A percentile compares a stretch with the other conserved stretches of the same genome.
Evolutionary conservation across 2,113 vertebrate genomes (phyloP).

Genomic region (Neolamprologus brichardi): DNA sequence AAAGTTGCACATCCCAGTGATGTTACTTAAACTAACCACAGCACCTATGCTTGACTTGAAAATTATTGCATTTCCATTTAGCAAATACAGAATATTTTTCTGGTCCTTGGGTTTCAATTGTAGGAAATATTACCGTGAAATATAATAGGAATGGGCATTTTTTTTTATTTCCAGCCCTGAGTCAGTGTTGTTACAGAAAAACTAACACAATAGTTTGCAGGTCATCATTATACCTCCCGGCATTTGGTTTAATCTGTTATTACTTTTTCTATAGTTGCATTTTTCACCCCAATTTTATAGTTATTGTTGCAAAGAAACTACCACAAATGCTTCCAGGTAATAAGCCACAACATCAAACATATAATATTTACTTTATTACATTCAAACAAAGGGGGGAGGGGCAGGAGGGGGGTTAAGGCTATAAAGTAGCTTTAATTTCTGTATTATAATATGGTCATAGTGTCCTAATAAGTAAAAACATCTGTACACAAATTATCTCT

Average conservation of each 20-base stretch:
- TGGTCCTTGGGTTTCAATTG: background rate
- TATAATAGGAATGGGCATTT: background rate
- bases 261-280: background rate
- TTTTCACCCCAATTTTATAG: background rate
- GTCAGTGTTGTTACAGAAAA: background rate
- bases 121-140: background rate
- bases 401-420: background rate
- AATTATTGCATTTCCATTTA: background rate
- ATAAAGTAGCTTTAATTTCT: background rate
- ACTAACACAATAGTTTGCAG: background rate
- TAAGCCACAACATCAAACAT: background rate
- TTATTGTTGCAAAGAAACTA: background rate
- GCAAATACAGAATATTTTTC: background rate
- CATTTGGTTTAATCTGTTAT: background rate
- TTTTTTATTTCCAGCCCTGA: background rate
- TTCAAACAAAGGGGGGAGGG: background rate
- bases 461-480: background rate
- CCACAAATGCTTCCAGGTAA: background rate
- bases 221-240: background rate
- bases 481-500: background rate
- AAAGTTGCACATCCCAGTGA: background rate
- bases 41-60: background rate
- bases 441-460: background rate
- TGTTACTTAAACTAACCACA: background rate
- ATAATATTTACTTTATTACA: background rate